Evolutionary conservation across 2,113 vertebrate species (phyloP).

Genomic region (Hirundichthys speculiger): DNA sequence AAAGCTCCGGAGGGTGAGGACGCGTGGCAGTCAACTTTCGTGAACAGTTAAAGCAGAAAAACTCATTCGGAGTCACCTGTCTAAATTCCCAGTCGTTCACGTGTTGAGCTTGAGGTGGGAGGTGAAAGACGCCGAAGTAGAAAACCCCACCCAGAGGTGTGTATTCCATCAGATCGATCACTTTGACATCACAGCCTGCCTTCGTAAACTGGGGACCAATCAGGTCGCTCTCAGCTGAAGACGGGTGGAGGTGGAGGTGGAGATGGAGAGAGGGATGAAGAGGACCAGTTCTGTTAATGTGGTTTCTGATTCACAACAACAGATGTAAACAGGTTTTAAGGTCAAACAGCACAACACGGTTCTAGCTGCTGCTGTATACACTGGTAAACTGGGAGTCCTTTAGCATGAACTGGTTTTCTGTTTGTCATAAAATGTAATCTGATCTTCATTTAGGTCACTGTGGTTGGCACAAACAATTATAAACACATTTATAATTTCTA

Average conservation of each 20-base stretch:
- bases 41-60: neutral
- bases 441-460: too few relatives aligned
- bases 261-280: neutral
- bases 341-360: too few relatives aligned
- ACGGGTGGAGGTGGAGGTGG: too few relatives aligned
- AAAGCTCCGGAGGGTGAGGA: neutral
- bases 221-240: conserved; percentile 45
- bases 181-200: rapidly evolving
- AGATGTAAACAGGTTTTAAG: too few relatives aligned
- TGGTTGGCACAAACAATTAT: too few relatives aligned
- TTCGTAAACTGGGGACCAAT: neutral
- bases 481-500: too few relatives aligned
- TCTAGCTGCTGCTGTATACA: too few relatives aligned
- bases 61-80: conserved; percentile 75
- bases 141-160: conserved; percentile 86
- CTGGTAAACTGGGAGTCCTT: too few relatives aligned
- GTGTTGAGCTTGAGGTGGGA: conserved; percentile 83
- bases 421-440: too few relatives aligned
- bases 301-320: too few relatives aligned
- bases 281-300: too few relatives aligned
- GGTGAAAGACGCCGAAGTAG: conserved; percentile 80
- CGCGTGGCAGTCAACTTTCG: neutral
- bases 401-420: too few relatives aligned
- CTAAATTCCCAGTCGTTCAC: conserved; percentile 84
- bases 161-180: conserved; percentile 84